These are phyloP conservation scores for Heliothis peltigera DNA, from an alignment of 2,888 invertebrate species.

Conservation along the genomic window DNA sequence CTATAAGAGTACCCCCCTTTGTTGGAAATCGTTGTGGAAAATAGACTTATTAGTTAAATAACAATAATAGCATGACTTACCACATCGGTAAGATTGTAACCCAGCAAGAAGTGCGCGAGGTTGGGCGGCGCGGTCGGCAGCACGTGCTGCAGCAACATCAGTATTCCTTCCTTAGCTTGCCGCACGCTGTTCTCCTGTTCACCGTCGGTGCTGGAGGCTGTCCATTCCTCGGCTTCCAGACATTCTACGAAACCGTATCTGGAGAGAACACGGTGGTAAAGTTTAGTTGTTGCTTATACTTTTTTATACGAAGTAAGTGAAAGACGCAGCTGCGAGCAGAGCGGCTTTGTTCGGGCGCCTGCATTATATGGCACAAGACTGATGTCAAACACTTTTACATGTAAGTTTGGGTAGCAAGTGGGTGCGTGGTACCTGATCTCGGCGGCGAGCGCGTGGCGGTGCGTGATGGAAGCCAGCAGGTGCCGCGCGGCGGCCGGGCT, in stretches of 20 bases:
- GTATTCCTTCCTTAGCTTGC: slow-evolving; percentile 92
- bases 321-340: no score
- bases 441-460: slow-evolving; percentile 92
- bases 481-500: slow-evolving; percentile 92
- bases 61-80: no score
- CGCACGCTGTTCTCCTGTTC: slow-evolving; percentile 71
- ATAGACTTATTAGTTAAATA: no score
- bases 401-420: neutral
- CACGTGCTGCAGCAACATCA: slow-evolving; percentile 94
- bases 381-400: no score
- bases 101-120: slow-evolving; percentile 96
- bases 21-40: no score
- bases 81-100: slow-evolving; percentile 95
- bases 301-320: no score
- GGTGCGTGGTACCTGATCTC: slow-evolving; percentile 85
- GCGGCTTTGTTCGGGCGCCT: no score
- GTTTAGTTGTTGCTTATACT: no score
- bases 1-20: no score
- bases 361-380: no score
- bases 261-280: neutral
- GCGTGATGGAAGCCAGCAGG: slow-evolving; percentile 93
- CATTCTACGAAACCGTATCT: slow-evolving; percentile 95
- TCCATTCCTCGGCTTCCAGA: slow-evolving; percentile 91
- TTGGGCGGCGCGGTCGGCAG: slow-evolving; percentile 95
- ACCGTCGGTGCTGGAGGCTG: slow-evolving; percentile 74